Evolutionary conservation across 2,797 vertebrate genomes (phyloP), one percentile per base, ranked within the genome.

Genomic region (Falco berigora): DNA sequence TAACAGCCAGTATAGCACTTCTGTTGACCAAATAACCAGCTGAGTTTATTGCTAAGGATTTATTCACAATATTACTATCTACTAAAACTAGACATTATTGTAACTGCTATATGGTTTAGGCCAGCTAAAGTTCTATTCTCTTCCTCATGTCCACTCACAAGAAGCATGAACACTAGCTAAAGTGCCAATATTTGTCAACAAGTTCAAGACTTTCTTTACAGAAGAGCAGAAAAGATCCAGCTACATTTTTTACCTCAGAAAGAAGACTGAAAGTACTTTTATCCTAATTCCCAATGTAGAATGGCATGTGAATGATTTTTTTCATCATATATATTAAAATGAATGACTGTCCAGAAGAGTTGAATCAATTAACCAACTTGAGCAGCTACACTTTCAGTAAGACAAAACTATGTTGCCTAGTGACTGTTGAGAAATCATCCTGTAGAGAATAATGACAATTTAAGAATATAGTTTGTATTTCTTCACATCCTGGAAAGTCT

Each of bases 1-100:
- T 95, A 92, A 79, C 61, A 90, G 69, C 38, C 81, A 75, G 62
- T 80, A 30, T 59, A 87, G 68, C 78, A 73, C 62, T 93, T 96
- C 86, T 88, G 50, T 86, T 95, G 89, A 97, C 79, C 58, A 88
- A 94, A 69, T 59, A 92, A 85, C 46, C 52, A 59, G 27, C 62
- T 74, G 76, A 91, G 75, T 75, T 86, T 86, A 84, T 75, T 94
- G 73, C 75, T 56, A 61, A 90, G 59, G 50, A 76, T 19, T 44
- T 78, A 69, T 75, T 88, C 72, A 40, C 58, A 92, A 42, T 75
- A 81, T 34, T 55, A 19, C 42, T 68, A 9, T 52, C 62, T 81
- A 63, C 44, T 62, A 58, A 90, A 94, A 74, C 5, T 18, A 91
- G 66, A 71, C 19, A 10, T 64, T 66, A 58, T 52, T 77, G 27